Conservation (phyloP, 2,113 vertebrate species). For the Mirounga angustirostris region DNA sequence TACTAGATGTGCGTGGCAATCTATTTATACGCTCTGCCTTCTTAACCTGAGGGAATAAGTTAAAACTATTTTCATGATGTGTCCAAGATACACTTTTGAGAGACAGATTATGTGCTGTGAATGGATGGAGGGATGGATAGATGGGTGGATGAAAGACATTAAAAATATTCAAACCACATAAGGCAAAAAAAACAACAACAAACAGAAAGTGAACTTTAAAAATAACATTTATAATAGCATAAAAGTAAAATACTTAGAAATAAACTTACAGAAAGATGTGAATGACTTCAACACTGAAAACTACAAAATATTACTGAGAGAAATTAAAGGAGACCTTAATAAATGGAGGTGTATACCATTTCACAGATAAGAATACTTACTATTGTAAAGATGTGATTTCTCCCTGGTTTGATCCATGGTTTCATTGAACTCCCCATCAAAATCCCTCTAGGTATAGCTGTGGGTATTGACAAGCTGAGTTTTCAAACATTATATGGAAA, state of each 20-base stretch:
- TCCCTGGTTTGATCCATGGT: background rate
- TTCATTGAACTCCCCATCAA: background rate
- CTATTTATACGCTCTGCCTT: background rate
- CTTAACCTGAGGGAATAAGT: constrained; percentile 9
- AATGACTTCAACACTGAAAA: background rate
- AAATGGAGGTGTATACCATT: background rate
- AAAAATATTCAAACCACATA: background rate
- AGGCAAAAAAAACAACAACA: background rate
- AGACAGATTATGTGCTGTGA: background rate
- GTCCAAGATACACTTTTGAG: background rate
- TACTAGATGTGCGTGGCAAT: background rate
- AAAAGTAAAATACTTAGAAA: constrained; percentile 1
- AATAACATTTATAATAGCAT: background rate
- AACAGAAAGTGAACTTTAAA: background rate
- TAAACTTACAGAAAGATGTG: background rate
- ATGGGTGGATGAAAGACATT: background rate
- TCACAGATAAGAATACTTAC: background rate
- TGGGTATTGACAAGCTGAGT: background rate
- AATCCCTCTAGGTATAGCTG: background rate
- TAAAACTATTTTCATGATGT: constrained; percentile 39
- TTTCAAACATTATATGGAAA: background rate
- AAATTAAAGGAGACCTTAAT: background rate
- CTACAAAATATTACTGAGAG: background rate
- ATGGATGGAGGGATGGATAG: background rate
- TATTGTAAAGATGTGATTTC: background rate